Evolutionary conservation across 1,140 invertebrate species (phyloP).

Genomic region (Diorhabda elongata): DNA sequence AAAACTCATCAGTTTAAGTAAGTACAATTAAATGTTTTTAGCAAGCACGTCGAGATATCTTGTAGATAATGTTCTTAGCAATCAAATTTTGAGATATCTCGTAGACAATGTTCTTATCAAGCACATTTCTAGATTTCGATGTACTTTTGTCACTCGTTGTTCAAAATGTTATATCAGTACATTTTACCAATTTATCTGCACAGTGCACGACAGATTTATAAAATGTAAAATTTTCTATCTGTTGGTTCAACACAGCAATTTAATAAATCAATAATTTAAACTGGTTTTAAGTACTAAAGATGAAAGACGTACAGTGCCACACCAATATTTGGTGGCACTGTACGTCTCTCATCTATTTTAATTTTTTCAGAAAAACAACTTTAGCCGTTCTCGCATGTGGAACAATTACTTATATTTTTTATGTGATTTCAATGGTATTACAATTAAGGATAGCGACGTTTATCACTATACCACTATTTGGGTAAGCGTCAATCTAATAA

Average conservation of each 20-base stretch:
- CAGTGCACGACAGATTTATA: too few species aligned
- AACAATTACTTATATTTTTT: conserved; percentile 17
- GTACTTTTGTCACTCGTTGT: too few species aligned
- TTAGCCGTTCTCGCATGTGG: conserved; percentile 19
- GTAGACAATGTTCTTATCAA: too few species aligned
- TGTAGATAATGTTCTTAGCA: neutral
- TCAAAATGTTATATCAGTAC: too few species aligned
- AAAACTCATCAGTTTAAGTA: conserved; percentile 40
- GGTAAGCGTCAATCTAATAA: conserved; percentile 19
- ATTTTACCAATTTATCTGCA: too few species aligned
- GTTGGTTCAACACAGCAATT: too few species aligned
- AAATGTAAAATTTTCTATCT: too few species aligned
- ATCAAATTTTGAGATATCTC: neutral
- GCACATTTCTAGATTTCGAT: too few species aligned
- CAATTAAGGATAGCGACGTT: conserved; percentile 22
- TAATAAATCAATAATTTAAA: too few species aligned
- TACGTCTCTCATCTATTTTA: neutral
- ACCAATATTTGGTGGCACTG: too few species aligned
- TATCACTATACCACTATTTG: conserved; percentile 31
- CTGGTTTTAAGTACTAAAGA: too few species aligned
- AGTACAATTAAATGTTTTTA: conserved; percentile 10
- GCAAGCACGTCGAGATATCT: neutral
- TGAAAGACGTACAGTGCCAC: too few species aligned
- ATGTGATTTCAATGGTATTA: conserved; percentile 16
- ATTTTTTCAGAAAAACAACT: conserved; percentile 22